Percentiles rank a stretch among this genome's conserved stretches.
Conservation (phyloP, 2,113 vertebrate genomes). For the Ammospiza nelsoni region DNA sequence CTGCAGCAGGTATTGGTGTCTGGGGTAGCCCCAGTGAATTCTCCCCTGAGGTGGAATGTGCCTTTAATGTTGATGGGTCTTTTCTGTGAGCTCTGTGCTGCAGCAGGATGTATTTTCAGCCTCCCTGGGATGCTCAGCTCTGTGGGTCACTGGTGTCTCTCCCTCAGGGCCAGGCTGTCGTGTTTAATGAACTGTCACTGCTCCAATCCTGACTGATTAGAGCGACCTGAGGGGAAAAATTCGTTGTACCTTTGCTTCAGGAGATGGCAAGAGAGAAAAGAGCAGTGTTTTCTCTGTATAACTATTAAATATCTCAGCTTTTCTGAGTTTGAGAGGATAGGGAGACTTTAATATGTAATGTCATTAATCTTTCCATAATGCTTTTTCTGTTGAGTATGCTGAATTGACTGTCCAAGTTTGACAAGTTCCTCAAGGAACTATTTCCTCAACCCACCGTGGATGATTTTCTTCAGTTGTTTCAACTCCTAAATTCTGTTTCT, state of each 20-base stretch:
- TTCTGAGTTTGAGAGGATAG: neutral
- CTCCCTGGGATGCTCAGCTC: neutral
- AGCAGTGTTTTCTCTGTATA: neutral
- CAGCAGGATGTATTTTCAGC: neutral
- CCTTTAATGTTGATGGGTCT: neutral
- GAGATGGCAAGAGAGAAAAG: neutral
- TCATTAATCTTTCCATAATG: neutral
- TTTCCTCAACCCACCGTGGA: neutral
- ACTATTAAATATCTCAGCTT: neutral
- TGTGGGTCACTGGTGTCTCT: neutral
- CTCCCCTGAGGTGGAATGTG: neutral
- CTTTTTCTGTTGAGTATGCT: neutral
- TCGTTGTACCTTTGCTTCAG: neutral
- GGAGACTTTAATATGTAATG: neutral
- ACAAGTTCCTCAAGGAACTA: neutral
- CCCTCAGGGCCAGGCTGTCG: slow-evolving; percentile 8
- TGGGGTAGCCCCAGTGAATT: neutral
- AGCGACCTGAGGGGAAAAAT: neutral
- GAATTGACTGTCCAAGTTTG: neutral
- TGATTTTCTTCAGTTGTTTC: neutral
- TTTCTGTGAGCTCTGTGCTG: neutral
- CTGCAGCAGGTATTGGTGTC: neutral
- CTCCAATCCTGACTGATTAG: neutral
- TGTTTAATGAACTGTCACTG: slow-evolving; percentile 18
- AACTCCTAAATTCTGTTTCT: neutral